phyloP scores from a whole-genome alignment of 92 coral and sea anemone genomes.

The Siderastrea radians region DNA sequence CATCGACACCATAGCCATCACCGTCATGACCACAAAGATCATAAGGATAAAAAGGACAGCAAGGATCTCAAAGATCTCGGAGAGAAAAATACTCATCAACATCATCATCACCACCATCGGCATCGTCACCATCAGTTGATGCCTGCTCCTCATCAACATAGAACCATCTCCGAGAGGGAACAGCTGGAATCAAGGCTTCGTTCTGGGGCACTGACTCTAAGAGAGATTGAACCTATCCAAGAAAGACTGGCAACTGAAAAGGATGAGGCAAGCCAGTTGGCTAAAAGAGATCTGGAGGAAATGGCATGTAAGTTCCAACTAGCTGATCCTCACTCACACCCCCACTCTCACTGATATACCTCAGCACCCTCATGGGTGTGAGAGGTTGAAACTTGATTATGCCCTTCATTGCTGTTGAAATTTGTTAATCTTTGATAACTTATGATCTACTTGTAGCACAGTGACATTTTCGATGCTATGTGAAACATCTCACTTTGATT shows the following conservation, averaged over 20 bases:
- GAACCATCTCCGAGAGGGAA: slow-evolving; percentile 79
- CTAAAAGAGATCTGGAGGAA: slow-evolving; percentile 81
- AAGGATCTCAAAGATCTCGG: slow-evolving; percentile 10
- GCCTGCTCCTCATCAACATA: slow-evolving; percentile 60
- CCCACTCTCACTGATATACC: not conserved
- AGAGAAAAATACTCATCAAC: slow-evolving; percentile 46
- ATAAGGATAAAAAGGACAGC: slow-evolving; percentile 37
- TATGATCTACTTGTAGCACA: too few species aligned
- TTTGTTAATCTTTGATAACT: not conserved
- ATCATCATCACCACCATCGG: slow-evolving; percentile 44
- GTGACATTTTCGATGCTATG: too few species aligned
- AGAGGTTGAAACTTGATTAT: too few species aligned
- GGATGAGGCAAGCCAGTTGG: slow-evolving; percentile 68
- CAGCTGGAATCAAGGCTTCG: slow-evolving; percentile 79
- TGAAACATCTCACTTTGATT: too few species aligned
- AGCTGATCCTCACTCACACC: not conserved
- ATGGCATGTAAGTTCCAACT: slow-evolving; percentile 79
- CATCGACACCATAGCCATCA: slow-evolving; percentile 50
- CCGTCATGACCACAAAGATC: slow-evolving; percentile 39
- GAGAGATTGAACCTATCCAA: slow-evolving; percentile 74
- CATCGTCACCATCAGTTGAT: slow-evolving; percentile 47
- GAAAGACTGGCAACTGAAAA: slow-evolving; percentile 63
- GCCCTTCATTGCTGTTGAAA: not conserved
- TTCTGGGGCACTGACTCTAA: slow-evolving; percentile 81
- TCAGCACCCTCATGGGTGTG: not conserved